Evolutionary conservation across 2,888 invertebrate species (phyloP).

Genomic region (Morinoia aosen): DNA sequence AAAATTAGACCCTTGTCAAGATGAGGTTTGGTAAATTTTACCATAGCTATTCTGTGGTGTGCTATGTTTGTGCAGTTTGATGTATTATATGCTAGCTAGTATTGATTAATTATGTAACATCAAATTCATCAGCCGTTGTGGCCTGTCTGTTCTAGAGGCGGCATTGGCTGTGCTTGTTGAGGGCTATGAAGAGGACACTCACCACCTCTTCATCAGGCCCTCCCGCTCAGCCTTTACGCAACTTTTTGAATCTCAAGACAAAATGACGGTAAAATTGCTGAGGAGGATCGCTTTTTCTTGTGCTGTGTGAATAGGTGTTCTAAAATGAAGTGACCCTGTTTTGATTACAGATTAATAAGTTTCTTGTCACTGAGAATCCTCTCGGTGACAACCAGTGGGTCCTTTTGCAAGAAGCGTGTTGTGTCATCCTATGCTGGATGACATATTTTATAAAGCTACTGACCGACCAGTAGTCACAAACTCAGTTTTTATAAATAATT

Average conservation of each 20-base stretch:
- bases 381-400: neutral
- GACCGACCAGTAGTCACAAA: no score
- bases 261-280: constrained; percentile 14
- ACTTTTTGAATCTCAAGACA: constrained; percentile 14
- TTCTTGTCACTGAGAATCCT: neutral
- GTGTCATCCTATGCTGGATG: neutral
- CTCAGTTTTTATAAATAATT: no score
- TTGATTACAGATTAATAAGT: neutral
- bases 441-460: no score
- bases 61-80: neutral
- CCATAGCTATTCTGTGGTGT: no score
- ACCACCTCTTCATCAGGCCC: constrained; percentile 44
- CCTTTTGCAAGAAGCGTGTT: neutral
- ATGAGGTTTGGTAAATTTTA: no score
- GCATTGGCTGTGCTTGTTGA: constrained; percentile 32
- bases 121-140: neutral
- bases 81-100: neutral
- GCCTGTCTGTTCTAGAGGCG: constrained; percentile 36
- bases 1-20: no score
- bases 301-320: neutral
- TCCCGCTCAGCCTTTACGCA: constrained; percentile 42
- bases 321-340: neutral
- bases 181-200: constrained; percentile 50
- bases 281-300: neutral
- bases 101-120: neutral